These are phyloP conservation scores for Labeo catla DNA, from an alignment of 2,113 vertebrate genomes.

Conservation along the genomic window DNA sequence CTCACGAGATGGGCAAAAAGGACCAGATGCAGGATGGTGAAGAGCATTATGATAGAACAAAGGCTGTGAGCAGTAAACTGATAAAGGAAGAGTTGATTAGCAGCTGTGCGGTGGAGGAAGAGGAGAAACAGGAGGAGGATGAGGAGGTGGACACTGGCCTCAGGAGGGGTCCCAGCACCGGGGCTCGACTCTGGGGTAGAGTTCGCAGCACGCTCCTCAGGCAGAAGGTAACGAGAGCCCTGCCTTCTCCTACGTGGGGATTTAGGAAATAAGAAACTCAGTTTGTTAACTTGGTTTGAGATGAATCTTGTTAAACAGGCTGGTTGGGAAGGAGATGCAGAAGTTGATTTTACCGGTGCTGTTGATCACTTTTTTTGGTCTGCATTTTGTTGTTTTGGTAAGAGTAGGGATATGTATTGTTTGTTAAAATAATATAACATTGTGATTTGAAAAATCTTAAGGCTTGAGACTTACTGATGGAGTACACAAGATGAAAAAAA, in stretches of 20 bases:
- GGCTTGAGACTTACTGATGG: background rate
- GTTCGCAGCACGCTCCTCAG: slow-evolving; percentile 70
- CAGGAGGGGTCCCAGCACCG: slow-evolving; percentile 59
- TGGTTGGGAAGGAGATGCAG: background rate
- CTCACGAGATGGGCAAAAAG: background rate
- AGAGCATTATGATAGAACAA: background rate
- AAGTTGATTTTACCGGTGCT: background rate
- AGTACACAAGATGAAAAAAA: background rate
- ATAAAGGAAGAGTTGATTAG: slow-evolving; percentile 52
- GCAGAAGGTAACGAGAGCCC: slow-evolving; percentile 69
- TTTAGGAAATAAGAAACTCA: background rate
- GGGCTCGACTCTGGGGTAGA: slow-evolving; percentile 71
- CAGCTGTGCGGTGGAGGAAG: slow-evolving; percentile 31
- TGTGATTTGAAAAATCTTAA: background rate
- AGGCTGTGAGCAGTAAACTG: slow-evolving; percentile 42
- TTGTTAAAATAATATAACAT: background rate
- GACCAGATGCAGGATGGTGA: slow-evolving; percentile 2
- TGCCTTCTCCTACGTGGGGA: background rate
- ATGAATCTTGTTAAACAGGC: background rate
- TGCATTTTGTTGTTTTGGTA: background rate
- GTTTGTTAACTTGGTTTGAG: background rate
- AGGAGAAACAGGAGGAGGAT: slow-evolving; percentile 40
- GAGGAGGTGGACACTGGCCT: slow-evolving; percentile 54
- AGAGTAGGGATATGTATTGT: background rate
- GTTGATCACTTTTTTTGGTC: background rate